Evolutionary conservation across 2,888 invertebrate species (phyloP).

Genomic region (Pyrrhosoma nymphula): DNA sequence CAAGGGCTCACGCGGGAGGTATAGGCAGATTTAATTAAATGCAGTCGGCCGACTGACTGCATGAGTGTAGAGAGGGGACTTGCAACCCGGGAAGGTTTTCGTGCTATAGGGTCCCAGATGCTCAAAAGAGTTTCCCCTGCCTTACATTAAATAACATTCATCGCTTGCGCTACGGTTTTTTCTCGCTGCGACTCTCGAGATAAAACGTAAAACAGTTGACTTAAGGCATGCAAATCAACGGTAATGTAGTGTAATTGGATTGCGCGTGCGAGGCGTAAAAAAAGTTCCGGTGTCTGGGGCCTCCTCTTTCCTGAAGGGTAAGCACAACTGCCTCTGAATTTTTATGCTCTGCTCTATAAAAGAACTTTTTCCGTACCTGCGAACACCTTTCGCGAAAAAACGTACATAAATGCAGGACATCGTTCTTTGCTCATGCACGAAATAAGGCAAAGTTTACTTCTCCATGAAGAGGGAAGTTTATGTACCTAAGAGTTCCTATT

Average conservation of each 20-base stretch:
- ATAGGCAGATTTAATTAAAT: constrained; percentile 57
- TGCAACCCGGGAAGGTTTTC: constrained; percentile 45
- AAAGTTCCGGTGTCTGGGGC: background rate
- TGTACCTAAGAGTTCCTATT: too few species aligned
- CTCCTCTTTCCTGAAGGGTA: background rate
- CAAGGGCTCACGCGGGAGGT: background rate
- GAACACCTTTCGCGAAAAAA: background rate
- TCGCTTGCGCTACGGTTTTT: constrained; percentile 30
- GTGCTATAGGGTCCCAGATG: background rate
- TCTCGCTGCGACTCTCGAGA: constrained; percentile 23
- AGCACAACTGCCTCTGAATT: background rate
- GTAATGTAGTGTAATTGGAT: constrained; percentile 64
- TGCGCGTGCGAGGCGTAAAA: constrained; percentile 20
- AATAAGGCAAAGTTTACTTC: too few species aligned
- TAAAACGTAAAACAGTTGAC: constrained; percentile 64
- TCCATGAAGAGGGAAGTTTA: too few species aligned
- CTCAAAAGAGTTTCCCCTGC: background rate
- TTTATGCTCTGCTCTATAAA: background rate
- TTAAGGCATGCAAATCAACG: constrained; percentile 55
- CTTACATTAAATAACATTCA: constrained; percentile 61
- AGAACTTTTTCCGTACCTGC: background rate
- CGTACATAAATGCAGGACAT: background rate
- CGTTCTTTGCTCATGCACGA: too few species aligned
- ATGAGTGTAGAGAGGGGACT: background rate
- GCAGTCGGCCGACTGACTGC: constrained; percentile 28